Conservation (phyloP, 2,888 invertebrate genomes). For the Eilema caniola region DNA sequence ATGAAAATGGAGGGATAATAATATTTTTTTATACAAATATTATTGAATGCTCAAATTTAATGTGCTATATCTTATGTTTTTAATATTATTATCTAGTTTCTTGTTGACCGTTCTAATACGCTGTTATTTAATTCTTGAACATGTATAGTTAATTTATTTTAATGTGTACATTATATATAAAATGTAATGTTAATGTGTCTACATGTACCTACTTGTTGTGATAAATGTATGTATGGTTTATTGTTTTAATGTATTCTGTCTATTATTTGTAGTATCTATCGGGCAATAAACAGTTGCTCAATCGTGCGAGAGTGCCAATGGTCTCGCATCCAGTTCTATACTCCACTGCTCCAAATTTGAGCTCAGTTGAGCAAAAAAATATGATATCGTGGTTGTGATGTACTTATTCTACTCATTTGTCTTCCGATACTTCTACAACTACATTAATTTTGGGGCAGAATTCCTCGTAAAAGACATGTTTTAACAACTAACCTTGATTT, state of each 20-base stretch:
- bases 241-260: conserved; percentile 71
- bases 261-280: conserved; percentile 74
- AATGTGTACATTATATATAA: conserved; percentile 67
- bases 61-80: conserved; percentile 79
- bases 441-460: conserved; percentile 80
- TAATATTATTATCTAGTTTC: conserved; percentile 81
- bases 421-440: conserved; percentile 74
- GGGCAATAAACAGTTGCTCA: conserved; percentile 80
- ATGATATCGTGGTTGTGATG: conserved; percentile 77
- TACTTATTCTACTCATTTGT: conserved; percentile 69
- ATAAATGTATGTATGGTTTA: conserved; percentile 77
- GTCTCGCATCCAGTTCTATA: conserved; percentile 45
- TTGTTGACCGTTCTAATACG: conserved; percentile 74
- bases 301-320: conserved; percentile 44
- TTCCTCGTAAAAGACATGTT: conserved; percentile 85
- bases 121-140: conserved; percentile 72
- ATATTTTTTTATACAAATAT: conserved; percentile 83
- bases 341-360: conserved; percentile 62
- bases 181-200: conserved; percentile 60
- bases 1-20: conserved; percentile 72
- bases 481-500: conserved; percentile 63
- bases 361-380: conserved; percentile 61
- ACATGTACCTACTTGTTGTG: conserved; percentile 83
- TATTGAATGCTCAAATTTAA: conserved; percentile 81
- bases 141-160: conserved; percentile 68